phyloP scores from a whole-genome alignment of 1,140 invertebrate species.

The Nasonia longicornis region DNA sequence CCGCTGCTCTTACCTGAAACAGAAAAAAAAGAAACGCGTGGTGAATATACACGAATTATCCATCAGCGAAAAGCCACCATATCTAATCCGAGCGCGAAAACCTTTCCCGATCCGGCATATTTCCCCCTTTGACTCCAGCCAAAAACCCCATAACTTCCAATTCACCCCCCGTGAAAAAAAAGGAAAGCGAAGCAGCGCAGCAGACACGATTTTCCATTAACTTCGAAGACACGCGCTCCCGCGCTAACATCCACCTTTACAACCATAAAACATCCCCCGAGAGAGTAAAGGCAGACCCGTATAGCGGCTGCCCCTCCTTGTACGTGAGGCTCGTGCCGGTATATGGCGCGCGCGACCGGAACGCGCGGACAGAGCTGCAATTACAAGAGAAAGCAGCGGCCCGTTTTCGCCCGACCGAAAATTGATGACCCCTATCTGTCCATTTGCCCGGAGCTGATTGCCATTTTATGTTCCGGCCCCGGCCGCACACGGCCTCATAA shows the following conservation, averaged over 20 bases:
- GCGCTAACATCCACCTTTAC: conserved; percentile 31
- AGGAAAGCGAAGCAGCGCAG: not conserved
- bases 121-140: not conserved
- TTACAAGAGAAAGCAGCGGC: conserved; percentile 30
- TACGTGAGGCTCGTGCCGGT: not conserved
- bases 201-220: conserved; percentile 30
- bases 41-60: not conserved
- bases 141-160: not conserved
- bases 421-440: conserved; percentile 44
- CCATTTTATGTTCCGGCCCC: conserved; percentile 26
- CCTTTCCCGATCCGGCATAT: not conserved
- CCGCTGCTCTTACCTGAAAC: no score
- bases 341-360: not conserved
- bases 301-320: no score
- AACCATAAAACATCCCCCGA: conserved; percentile 19
- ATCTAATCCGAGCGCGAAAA: not conserved
- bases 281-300: not conserved
- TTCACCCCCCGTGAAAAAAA: not conserved
- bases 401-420: conserved; percentile 31
- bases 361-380: conserved; percentile 21
- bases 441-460: conserved; percentile 35
- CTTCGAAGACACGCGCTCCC: not conserved
- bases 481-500: not conserved
- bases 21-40: no score
- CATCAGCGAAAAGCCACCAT: not conserved